Percentiles rank a stretch among this genome's conserved stretches.
These are phyloP conservation scores for Noctua comes DNA, from an alignment of 2,888 invertebrate species.

Conservation along the genomic window DNA sequence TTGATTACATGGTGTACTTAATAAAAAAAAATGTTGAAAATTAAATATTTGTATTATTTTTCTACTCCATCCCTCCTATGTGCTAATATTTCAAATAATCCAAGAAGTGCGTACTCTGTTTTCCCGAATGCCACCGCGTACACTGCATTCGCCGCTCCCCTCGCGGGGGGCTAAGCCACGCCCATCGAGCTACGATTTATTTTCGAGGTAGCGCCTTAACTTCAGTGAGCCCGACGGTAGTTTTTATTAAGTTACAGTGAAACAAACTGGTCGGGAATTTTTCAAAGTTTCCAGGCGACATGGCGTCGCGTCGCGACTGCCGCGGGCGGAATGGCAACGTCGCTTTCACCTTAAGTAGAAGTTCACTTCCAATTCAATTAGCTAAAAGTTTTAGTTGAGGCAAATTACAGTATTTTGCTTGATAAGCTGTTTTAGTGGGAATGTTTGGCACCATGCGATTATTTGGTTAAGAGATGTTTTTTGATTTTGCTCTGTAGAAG, in stretches of 20 bases:
- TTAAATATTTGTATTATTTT: too few species aligned
- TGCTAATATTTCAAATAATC: too few species aligned
- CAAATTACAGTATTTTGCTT: slow-evolving; percentile 70
- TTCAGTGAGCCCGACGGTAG: slow-evolving; percentile 73
- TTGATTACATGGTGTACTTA: too few species aligned
- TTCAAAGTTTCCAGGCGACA: slow-evolving; percentile 81
- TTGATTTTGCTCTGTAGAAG: not conserved
- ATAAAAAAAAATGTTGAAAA: too few species aligned
- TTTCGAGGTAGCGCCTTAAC: too few species aligned
- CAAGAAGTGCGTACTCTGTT: too few species aligned
- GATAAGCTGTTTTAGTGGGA: slow-evolving; percentile 31
- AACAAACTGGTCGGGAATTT: slow-evolving; percentile 86
- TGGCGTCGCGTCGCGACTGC: slow-evolving; percentile 58
- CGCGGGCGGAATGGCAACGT: slow-evolving; percentile 70
- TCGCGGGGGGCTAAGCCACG: too few species aligned
- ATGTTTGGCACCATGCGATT: slow-evolving; percentile 2
- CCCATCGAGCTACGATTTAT: too few species aligned
- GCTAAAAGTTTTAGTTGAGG: slow-evolving; percentile 72
- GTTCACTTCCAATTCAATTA: slow-evolving; percentile 86
- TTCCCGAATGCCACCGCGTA: too few species aligned
- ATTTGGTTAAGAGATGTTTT: not conserved
- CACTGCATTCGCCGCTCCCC: too few species aligned
- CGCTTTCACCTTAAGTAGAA: slow-evolving; percentile 81
- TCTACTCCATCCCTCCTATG: too few species aligned
- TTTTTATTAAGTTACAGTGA: slow-evolving; percentile 87